Conservation (phyloP, 2,113 vertebrate genomes). For the Anser brachyrhynchus region DNA sequence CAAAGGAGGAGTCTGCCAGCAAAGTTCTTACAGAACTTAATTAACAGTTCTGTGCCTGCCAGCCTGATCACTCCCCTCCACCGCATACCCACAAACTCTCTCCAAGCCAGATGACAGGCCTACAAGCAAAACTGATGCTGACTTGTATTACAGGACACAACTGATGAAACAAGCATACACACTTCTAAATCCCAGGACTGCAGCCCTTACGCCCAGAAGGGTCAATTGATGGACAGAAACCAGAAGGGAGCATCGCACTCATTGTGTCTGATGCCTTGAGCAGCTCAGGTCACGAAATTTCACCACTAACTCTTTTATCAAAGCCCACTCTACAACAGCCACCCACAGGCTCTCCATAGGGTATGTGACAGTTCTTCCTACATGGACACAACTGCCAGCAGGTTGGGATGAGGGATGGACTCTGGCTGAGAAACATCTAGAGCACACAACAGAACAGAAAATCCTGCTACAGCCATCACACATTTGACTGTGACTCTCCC, state of each 20-base stretch:
- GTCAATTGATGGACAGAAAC: not conserved
- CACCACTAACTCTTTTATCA: not conserved
- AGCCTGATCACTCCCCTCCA: not conserved
- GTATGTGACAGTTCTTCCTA: not conserved
- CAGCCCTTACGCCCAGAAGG: not conserved
- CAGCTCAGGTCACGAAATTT: not conserved
- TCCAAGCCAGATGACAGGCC: not conserved
- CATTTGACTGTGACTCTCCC: not conserved
- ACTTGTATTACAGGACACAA: not conserved
- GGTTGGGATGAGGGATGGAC: not conserved
- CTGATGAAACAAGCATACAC: rapidly evolving
- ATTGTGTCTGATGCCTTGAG: not conserved
- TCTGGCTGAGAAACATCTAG: not conserved
- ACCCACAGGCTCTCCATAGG: not conserved
- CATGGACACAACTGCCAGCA: not conserved
- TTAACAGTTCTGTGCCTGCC: not conserved
- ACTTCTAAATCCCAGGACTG: not conserved
- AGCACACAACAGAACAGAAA: not conserved
- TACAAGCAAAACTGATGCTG: not conserved
- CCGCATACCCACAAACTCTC: rapidly evolving
- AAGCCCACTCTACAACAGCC: not conserved
- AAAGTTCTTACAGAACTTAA: rapidly evolving
- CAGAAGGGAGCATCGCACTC: not conserved
- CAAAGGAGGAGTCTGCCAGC: too few relatives aligned
- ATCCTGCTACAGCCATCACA: not conserved